phyloP scores from a whole-genome alignment of 2,113 vertebrate genomes.

The Pelvicachromis taeniatus region DNA sequence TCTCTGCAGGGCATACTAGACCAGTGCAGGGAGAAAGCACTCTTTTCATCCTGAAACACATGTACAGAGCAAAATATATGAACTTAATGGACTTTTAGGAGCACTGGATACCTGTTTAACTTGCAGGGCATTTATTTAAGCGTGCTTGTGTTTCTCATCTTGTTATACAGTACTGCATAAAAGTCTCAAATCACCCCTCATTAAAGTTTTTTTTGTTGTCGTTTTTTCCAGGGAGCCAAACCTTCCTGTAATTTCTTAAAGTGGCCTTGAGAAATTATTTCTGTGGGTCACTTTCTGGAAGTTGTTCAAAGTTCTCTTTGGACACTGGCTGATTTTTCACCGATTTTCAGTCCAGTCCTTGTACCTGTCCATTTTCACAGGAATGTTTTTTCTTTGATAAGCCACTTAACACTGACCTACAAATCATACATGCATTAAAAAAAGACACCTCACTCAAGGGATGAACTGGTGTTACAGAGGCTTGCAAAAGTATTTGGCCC shows the following conservation, averaged over 20 bases:
- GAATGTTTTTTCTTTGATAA: neutral
- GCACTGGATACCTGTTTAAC: neutral
- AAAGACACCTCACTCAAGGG: neutral
- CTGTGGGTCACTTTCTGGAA: neutral
- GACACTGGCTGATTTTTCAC: neutral
- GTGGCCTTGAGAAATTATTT: neutral
- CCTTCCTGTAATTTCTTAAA: neutral
- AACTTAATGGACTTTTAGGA: conserved; percentile 9
- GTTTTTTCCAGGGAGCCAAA: neutral
- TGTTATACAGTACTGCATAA: neutral
- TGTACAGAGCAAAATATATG: conserved; percentile 44
- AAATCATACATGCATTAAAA: neutral
- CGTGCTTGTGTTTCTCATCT: neutral
- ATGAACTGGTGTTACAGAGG: neutral
- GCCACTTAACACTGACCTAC: neutral
- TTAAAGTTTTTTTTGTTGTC: neutral
- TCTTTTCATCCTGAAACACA: conserved; percentile 54
- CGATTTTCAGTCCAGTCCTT: neutral
- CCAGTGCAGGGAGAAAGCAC: conserved; percentile 23
- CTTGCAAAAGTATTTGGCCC: no score
- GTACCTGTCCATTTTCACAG: neutral
- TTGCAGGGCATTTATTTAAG: conserved; percentile 7
- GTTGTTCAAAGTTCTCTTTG: neutral
- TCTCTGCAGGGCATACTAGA: conserved; percentile 23
- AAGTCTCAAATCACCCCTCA: neutral